Base-by-base conservation (phyloP, 2,113 vertebrate species). In the Leptosomus discolor region DNA sequence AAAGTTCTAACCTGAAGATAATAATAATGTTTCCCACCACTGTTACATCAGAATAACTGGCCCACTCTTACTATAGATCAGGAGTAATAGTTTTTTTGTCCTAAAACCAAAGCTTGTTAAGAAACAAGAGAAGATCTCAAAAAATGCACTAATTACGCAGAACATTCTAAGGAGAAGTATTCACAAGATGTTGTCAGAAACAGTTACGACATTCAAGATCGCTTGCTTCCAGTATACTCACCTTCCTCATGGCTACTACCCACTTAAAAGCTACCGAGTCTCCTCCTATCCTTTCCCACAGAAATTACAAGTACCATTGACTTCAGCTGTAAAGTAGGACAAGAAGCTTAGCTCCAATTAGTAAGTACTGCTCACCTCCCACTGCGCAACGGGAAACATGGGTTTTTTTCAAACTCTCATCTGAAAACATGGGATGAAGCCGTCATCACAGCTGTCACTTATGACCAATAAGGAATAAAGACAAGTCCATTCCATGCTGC, bases 1-100 rank as follows among this genome's bases (percentile, higher is more conserved):
- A 91, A 94, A 97, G 32, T 71, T 89, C 73, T 67, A 94, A 74
- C 86, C 45, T 43, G 34, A 30, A 67, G 74, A 37, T 37, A 75
- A 80, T 22, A 56, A 7, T 6, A 12, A n/a, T 7, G 20, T 14
- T 74, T 64, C 51, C 36, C 54, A 58, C 3, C 41, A 58, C 37
- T 45, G 20, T 39, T 53, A 36, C 5, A 57, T 5, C 9, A 14
- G 54, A 64, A 76, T 36, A 57, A 51, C 9, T 5, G 17, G 24
- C 41, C 41, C 43, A 9, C 36, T 46, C 34, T 12, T 41, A 36
- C 24, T 10, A 26, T 0, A 45, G 6, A 27, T 8, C 46, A 85
- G 48, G 19, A 46, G n/a, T 4, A 65, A 7, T 0, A 54, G 4
- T 7, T 36, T 21, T 48, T 19, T 51, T 23, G 8, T 51, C 8